Conservation (phyloP, 2,113 vertebrate genomes). For the Podarcis cretensis region DNA sequence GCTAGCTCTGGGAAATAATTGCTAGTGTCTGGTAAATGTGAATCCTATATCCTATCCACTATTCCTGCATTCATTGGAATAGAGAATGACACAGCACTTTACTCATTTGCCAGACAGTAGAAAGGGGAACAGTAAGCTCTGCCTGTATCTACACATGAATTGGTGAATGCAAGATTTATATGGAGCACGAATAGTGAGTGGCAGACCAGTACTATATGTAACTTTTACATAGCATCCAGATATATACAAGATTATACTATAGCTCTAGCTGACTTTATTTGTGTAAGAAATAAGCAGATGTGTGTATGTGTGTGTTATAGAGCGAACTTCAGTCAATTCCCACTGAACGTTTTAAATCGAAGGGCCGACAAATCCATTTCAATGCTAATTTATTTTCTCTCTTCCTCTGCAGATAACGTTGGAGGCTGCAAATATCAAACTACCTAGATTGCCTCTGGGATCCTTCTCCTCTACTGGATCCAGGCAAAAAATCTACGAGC, state of each 20-base stretch:
- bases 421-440: conserved; percentile 91
- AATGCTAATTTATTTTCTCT: conserved; percentile 47
- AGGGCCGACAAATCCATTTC: neutral
- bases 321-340: neutral
- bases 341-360: neutral
- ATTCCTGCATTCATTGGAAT: neutral
- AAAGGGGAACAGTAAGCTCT: neutral
- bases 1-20: too few species aligned
- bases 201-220: neutral
- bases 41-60: neutral
- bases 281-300: neutral
- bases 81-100: neutral
- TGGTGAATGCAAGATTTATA: neutral
- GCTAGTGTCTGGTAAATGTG: too few species aligned
- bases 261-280: neutral
- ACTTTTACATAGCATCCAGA: neutral
- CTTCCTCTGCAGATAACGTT: conserved; percentile 85
- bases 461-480: conserved; percentile 87
- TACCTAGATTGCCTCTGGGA: conserved; percentile 92
- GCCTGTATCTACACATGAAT: neutral
- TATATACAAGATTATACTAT: neutral
- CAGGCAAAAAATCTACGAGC: conserved; percentile 95
- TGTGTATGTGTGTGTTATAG: neutral
- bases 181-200: neutral
- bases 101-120: neutral